phyloP scores from a whole-genome alignment of 2,888 invertebrate species.

The Nomada fucata region DNA sequence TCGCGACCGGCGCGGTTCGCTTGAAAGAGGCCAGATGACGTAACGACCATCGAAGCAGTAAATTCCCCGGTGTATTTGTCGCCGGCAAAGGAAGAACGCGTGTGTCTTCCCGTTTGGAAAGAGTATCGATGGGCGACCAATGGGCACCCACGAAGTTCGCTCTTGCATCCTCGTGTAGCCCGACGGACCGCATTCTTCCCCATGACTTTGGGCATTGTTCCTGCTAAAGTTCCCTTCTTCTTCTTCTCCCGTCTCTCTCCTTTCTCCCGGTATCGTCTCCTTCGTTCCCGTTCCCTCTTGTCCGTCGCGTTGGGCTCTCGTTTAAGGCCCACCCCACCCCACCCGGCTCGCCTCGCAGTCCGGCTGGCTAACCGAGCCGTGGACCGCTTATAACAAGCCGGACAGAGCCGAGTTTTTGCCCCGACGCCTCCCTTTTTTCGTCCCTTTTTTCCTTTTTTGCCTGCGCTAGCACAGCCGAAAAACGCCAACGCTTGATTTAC shows the following conservation, averaged over 20 bases:
- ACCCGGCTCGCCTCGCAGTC: conserved; percentile 49
- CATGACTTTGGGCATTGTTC: conserved; percentile 83
- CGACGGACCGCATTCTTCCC: conserved; percentile 84
- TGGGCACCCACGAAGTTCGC: conserved; percentile 62
- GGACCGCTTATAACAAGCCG: conserved; percentile 79
- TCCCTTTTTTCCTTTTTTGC: conserved; percentile 47
- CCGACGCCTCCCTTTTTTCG: conserved; percentile 74
- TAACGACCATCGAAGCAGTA: conserved; percentile 75
- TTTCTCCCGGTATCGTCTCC: background rate
- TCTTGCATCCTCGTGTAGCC: conserved; percentile 73
- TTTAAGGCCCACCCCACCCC: conserved; percentile 65
- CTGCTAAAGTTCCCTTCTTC: conserved; percentile 69
- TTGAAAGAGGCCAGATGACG: conserved; percentile 72
- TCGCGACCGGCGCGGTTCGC: conserved; percentile 37
- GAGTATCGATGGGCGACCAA: conserved; percentile 61
- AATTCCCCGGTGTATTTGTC: conserved; percentile 80
- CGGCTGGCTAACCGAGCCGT: conserved; percentile 54
- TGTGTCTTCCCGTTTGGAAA: conserved; percentile 58
- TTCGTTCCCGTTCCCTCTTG: conserved; percentile 53
- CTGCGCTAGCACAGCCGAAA: conserved; percentile 74
- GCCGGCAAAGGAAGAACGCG: conserved; percentile 63
- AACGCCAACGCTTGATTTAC: conserved; percentile 82
- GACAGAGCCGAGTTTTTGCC: conserved; percentile 75
- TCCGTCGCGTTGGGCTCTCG: conserved; percentile 56
- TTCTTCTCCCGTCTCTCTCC: conserved; percentile 49